Conservation (phyloP, 1,140 invertebrate species). For the Musca domestica region DNA sequence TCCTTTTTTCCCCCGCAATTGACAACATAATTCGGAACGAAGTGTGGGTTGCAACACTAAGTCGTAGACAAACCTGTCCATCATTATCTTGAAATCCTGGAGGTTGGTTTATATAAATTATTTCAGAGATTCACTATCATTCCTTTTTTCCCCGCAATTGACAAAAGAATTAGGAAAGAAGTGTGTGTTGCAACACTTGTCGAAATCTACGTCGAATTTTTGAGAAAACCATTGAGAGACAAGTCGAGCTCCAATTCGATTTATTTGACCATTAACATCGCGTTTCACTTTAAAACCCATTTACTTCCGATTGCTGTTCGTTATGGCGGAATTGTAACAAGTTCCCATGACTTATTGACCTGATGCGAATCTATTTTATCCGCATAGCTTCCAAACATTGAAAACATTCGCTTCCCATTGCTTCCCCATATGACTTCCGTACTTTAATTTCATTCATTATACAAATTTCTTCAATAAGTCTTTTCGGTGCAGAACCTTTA, state of each 20-base stretch:
- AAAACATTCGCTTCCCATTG: background rate
- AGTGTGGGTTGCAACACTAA: no score
- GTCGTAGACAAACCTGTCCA: conserved; percentile 41
- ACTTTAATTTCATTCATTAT: no score
- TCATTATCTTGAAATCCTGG: no score
- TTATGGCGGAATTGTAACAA: background rate
- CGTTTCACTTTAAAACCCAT: conserved; percentile 13
- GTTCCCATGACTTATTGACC: background rate
- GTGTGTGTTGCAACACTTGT: background rate
- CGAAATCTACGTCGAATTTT: background rate
- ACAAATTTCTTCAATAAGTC: no score
- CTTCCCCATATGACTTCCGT: background rate
- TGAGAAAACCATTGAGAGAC: conserved; percentile 2
- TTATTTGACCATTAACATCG: background rate
- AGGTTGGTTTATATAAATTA: no score
- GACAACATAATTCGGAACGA: background rate
- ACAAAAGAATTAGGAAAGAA: background rate
- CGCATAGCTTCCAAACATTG: conserved; percentile 36
- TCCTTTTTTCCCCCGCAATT: background rate
- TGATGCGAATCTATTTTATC: no score
- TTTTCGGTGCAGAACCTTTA: no score
- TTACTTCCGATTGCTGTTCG: conserved; percentile 5
- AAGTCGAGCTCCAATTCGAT: conserved; percentile 4
- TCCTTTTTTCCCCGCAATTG: background rate
- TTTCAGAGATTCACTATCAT: conserved; percentile 12